A percentile compares a stretch with the other conserved stretches of the same genome.
These are phyloP conservation scores for Arrhamphus sclerolepis DNA, from an alignment of 2,797 vertebrate species.

Conservation along the genomic window DNA sequence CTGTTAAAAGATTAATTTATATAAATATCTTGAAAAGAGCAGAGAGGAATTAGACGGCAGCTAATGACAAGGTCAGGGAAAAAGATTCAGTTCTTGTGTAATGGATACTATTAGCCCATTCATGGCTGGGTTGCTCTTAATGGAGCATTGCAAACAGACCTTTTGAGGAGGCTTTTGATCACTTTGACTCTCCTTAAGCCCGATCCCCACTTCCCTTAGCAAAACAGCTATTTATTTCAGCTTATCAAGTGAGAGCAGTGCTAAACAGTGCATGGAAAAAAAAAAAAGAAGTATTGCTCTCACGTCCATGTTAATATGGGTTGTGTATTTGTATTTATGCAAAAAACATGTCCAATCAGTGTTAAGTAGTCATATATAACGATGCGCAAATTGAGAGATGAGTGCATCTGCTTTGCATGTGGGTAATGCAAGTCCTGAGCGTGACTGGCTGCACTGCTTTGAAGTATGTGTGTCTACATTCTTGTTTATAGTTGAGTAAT, in stretches of 20 bases:
- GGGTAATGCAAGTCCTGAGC: constrained; percentile 10
- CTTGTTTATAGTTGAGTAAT: constrained; percentile 54
- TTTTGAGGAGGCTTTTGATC: constrained; percentile 66
- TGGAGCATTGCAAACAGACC: constrained; percentile 52
- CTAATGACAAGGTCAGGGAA: constrained; percentile 15
- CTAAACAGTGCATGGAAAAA: neutral
- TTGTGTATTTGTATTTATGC: neutral
- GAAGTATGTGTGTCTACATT: constrained; percentile 22
- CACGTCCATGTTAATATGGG: neutral
- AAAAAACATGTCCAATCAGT: neutral
- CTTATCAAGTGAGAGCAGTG: constrained; percentile 58
- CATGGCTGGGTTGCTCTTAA: constrained; percentile 73
- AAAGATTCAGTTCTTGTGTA: constrained; percentile 61
- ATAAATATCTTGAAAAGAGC: constrained; percentile 2
- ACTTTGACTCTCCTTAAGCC: neutral
- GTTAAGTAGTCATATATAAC: neutral
- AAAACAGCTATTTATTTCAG: constrained; percentile 40
- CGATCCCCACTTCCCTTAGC: neutral
- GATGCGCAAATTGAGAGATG: constrained; percentile 11
- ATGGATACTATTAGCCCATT: constrained; percentile 73
- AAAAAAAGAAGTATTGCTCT: constrained; percentile 14
- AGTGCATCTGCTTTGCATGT: constrained; percentile 4
- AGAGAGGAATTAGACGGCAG: constrained; percentile 20
- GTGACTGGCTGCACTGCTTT: constrained; percentile 10
- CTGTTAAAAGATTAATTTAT: neutral